Evolutionary conservation across 2,113 vertebrate species (phyloP), one percentile per base, ranked within the genome.

Genomic region (Myiopsitta monachus): DNA sequence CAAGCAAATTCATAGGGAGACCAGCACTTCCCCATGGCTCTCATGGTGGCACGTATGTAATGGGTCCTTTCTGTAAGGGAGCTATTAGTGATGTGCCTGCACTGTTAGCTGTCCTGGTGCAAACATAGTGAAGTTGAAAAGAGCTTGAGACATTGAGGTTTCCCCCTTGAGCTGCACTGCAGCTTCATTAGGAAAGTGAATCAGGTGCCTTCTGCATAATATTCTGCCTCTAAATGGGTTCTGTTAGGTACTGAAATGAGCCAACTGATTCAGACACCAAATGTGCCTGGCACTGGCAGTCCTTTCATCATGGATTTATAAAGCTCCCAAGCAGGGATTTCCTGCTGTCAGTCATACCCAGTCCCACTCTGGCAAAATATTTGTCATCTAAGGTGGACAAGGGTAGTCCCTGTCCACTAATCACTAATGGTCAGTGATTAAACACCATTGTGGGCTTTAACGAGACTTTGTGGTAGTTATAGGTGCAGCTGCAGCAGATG

Each of bases 11-110:
- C 18, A 12, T 13, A 3, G 55, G 30, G 31, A 74, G 43, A 47
- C 9, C 27, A 38, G 26, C 1, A 1, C 39, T 84, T 81, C 67
- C 47, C 33, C 23, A 6, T 28, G 39, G 72, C 57, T 89, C 46
- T 54, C 57, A 12, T 2, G 3, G 14, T 36, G 33, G 52, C 30
- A 68, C 0, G 0, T 49, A 5, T 21, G 11, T 41, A 52, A 41
- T 11, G 43, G 7, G 10, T 59, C 63, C 28, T 59, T 86, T 39
- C 23, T 23, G 7, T 6, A 23, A 31, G 18, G 75, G 24, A 69
- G 17, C 38, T 59, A 5, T 46, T 38, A 49, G 33, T 51, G 67
- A 38, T 43, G 26, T 70, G n/a, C 22, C 68, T 69, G 64, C 47
- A 33, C 30, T 90, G 8, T 81, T 33, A 73, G 14, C 33, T 67